These are phyloP conservation scores for Sebastes oblongus DNA, from an alignment of 2,797 vertebrate genomes.

Conservation along the genomic window DNA sequence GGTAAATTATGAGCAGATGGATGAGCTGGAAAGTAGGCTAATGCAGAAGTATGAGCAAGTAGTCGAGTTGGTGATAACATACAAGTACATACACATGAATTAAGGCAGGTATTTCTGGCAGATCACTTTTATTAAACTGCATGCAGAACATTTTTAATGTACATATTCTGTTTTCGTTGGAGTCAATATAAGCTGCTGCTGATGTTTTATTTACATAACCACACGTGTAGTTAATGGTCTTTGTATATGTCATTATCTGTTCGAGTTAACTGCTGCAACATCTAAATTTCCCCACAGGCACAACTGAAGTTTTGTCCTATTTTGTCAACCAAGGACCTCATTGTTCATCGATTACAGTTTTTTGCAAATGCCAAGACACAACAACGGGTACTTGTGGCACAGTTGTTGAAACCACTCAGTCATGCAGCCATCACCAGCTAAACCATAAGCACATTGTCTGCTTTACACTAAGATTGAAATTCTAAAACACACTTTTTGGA, in stretches of 20 bases:
- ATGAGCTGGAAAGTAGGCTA: conserved; percentile 27
- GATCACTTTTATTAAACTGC: neutral
- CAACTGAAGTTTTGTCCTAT: neutral
- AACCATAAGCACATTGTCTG: neutral
- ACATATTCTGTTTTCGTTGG: neutral
- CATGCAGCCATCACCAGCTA: too few relatives aligned
- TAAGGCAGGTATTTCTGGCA: neutral
- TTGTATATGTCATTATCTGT: neutral
- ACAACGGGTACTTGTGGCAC: neutral
- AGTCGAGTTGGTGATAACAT: neutral
- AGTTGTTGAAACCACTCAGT: neutral
- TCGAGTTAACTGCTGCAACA: neutral
- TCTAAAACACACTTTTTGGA: neutral
- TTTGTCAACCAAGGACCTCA: neutral
- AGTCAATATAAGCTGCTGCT: neutral
- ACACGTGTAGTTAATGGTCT: neutral
- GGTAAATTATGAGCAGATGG: neutral
- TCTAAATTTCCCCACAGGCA: neutral
- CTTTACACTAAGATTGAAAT: neutral
- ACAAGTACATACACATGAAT: neutral
- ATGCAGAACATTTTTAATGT: neutral
- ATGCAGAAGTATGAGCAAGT: neutral
- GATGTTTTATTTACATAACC: neutral
- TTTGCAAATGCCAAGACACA: neutral
- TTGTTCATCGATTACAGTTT: neutral